phyloP scores from a whole-genome alignment of 2,888 invertebrate genomes.

The Chaetoderma sp. region DNA sequence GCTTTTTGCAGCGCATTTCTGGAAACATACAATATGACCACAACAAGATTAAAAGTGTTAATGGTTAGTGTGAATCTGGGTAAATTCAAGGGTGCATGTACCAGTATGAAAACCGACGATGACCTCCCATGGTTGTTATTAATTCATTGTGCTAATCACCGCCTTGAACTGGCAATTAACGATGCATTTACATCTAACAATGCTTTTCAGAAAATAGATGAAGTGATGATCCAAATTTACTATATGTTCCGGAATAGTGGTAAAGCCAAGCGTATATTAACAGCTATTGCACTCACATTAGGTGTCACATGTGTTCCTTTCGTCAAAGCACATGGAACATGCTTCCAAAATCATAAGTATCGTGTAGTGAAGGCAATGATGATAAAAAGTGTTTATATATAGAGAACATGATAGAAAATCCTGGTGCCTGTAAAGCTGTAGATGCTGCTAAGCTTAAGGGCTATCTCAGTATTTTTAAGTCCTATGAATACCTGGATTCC shows the following conservation, averaged over 20 bases:
- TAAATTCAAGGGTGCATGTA: constrained; percentile 2
- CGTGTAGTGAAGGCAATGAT: constrained; percentile 1
- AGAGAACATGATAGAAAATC: constrained; percentile 2
- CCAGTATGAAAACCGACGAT: background rate
- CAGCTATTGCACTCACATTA: background rate
- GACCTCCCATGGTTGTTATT: constrained; percentile 5
- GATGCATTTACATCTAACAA: constrained; percentile 6
- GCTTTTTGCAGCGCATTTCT: constrained; percentile 3
- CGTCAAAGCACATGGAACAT: background rate
- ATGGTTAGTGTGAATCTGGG: constrained; percentile 4
- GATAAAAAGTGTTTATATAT: constrained; percentile 1
- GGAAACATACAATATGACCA: background rate
- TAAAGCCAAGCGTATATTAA: constrained; percentile 3
- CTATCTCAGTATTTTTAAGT: background rate
- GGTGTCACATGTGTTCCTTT: constrained; percentile 8
- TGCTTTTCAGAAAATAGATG: constrained; percentile 5
- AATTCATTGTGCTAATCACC: constrained; percentile 10
- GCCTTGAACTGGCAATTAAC: constrained; percentile 8
- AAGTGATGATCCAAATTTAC: constrained; percentile 6
- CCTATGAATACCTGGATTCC: background rate
- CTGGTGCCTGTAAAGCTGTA: background rate
- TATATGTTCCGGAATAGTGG: constrained; percentile 13
- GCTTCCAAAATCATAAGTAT: constrained; percentile 9
- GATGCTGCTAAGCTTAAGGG: background rate
- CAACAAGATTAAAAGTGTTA: background rate